Percentiles rank a stretch among this genome's conserved stretches.
These are phyloP conservation scores for Standfussiana lucernea DNA, from an alignment of 2,888 invertebrate species.

Conservation along the genomic window DNA sequence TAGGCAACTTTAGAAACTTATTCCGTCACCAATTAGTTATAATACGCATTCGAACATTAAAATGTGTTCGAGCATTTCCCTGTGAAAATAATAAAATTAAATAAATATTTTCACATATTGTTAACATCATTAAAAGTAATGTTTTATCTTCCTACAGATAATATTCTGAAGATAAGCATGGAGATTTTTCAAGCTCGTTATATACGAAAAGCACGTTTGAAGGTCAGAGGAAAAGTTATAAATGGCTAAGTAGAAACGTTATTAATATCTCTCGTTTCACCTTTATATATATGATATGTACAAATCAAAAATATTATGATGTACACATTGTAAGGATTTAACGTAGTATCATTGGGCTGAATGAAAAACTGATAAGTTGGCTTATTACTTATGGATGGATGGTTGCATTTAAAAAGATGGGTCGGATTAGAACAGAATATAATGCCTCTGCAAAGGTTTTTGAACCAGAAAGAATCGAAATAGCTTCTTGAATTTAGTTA, in stretches of 20 bases:
- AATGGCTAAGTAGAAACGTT: slow-evolving; percentile 30
- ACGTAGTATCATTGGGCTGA: too few species aligned
- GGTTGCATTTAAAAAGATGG: too few species aligned
- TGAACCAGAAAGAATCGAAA: too few species aligned
- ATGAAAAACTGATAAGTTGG: too few species aligned
- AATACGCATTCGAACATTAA: neutral
- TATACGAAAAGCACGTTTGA: slow-evolving; percentile 34
- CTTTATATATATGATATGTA: neutral
- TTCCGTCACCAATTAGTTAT: neutral
- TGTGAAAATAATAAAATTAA: neutral
- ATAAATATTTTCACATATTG: neutral
- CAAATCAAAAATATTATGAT: too few species aligned
- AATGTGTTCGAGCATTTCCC: neutral
- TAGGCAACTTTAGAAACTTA: neutral
- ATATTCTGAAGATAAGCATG: neutral
- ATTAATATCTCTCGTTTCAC: slow-evolving; percentile 19
- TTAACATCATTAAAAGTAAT: neutral
- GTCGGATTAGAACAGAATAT: too few species aligned
- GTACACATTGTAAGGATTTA: too few species aligned
- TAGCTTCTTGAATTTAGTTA: too few species aligned
- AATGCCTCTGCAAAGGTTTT: too few species aligned
- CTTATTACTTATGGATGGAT: too few species aligned
- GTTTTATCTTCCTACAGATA: neutral
- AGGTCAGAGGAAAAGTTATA: slow-evolving; percentile 51
- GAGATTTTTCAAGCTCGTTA: slow-evolving; percentile 36